Base-by-base conservation (phyloP, 2,888 invertebrate species). In the Autographa gamma region DNA sequence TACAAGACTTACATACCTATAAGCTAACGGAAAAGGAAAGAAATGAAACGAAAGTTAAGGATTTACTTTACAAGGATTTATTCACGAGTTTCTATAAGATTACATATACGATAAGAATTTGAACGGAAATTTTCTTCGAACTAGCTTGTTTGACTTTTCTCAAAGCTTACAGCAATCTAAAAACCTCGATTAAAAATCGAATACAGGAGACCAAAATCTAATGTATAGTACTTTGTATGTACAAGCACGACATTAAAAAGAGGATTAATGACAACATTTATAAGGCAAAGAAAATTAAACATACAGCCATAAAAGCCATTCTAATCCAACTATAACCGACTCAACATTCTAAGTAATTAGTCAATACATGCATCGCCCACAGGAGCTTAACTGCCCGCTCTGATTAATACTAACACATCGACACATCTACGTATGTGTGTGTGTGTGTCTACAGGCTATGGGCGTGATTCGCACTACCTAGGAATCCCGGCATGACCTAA, bases 401-500 rank as follows among this genome's bases (percentile, higher is more conserved):
- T 77, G 73, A 76, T 77, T 76, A 76, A 66, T 56, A 48, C 48
- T n/a, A 48, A 48, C 48, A 48, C 48, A 48, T 48, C 1, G 6
- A 48, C 8, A 66, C 69, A 54, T 65, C 19, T 63, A 63, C 56
- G 38, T 60, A 65, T 67, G 38, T 25, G 19, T 25, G 64, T 59
- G 43, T 56, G 58, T 66, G 54, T 66, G 32, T 38, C 19, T 70
- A 41, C 58, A 68, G 65, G 38, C 58, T 58, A 32, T 48, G 34
- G 25, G 38, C 65, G 60, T 70, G 76, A 73, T 76, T 76, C 58
- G 62, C 32, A 65, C 52, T 54, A 74, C 74, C 77, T 74, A 72
- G 74, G 77, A 66, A 74, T 79, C 69, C 73, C 70, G 56, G 77
- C 31, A 58, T 74, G 77, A 80, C 79, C 79, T 79, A 72, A 14